A percentile compares a stretch with the other conserved stretches of the same genome.
phyloP scores from a whole-genome alignment of 2,113 vertebrate species.

The Nansenia antarctica region DNA sequence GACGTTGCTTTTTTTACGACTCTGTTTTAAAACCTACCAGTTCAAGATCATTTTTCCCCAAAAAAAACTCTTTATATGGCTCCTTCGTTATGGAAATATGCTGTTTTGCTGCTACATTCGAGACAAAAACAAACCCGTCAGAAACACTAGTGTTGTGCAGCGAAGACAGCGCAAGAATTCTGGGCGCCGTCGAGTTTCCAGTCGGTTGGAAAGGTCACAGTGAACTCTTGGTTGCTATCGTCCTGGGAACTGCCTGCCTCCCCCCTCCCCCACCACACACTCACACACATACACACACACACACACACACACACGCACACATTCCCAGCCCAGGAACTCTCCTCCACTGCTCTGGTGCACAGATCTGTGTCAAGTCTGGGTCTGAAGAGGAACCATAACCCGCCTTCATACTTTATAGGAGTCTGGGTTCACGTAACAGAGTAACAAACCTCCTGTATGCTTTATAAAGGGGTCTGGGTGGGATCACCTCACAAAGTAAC shows the following conservation, averaged over 20 bases:
- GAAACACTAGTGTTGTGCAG: no score
- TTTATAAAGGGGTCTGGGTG: not conserved
- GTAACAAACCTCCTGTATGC: not conserved
- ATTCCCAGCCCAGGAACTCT: not conserved
- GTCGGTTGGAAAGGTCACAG: not conserved
- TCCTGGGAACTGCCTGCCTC: not conserved
- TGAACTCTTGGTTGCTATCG: conserved; percentile 5
- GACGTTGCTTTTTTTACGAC: not conserved
- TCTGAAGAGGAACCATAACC: not conserved
- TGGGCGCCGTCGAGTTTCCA: not conserved
- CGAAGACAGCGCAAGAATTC: no score
- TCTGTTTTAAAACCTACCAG: not conserved
- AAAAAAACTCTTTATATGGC: not conserved
- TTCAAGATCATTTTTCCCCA: not conserved
- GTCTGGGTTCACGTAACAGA: not conserved
- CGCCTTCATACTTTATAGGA: not conserved
- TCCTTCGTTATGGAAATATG: not conserved
- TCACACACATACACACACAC: conserved; percentile 2
- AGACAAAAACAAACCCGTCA: no score
- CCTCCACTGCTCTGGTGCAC: not conserved
- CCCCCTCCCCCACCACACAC: conserved; percentile 3
- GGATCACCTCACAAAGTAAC: not conserved
- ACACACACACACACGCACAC: conserved; percentile 8
- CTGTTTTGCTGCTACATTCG: not conserved
- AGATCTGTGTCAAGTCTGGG: no score